Conservation (phyloP, 2,888 invertebrate species). For the Epiperipatus broadwayi region DNA sequence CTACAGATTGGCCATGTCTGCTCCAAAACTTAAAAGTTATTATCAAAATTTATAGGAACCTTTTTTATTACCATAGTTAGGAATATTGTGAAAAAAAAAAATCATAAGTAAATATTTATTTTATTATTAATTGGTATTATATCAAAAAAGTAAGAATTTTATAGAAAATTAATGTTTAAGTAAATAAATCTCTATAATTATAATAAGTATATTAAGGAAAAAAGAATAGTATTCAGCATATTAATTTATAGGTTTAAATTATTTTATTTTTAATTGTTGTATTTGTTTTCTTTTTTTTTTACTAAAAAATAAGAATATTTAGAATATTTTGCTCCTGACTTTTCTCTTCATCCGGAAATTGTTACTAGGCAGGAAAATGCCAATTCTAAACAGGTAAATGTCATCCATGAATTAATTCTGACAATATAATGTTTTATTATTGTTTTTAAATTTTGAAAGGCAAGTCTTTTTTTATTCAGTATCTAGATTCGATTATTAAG, state of each 20-base stretch:
- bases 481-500: conserved; percentile 65
- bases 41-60: no score
- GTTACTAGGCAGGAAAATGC: conserved; percentile 66
- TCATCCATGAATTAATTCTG: conserved; percentile 6
- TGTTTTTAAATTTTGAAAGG: not conserved
- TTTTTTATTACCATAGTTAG: no score
- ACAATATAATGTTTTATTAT: not conserved
- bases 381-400: conserved; percentile 53
- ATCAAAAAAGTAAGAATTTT: no score
- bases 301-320: conserved; percentile 80
- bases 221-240: no score
- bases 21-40: no score
- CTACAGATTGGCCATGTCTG: no score
- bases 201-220: no score
- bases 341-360: conserved; percentile 81
- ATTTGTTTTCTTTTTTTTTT: conserved; percentile 16
- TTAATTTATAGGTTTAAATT: not conserved
- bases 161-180: no score
- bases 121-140: no score
- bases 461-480: conserved; percentile 34
- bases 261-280: not conserved
- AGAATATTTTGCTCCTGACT: conserved; percentile 93
- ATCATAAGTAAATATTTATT: no score
- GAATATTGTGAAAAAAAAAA: no score
- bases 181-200: no score